phyloP scores from a whole-genome alignment of 2,888 invertebrate genomes.

The Hymenopus coronatus region DNA sequence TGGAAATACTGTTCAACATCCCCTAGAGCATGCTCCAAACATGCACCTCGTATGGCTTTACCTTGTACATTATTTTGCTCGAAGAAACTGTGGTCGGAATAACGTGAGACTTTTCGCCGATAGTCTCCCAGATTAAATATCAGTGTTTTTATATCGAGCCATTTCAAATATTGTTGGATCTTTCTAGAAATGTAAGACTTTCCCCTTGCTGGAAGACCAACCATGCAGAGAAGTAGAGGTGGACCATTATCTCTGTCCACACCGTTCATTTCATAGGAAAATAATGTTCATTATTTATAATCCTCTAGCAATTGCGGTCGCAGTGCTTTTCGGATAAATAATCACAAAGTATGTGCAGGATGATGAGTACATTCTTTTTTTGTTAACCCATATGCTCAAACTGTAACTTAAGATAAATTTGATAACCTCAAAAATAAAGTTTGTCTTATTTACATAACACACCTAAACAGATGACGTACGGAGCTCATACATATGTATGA shows the following conservation, averaged over 20 bases:
- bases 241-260: not conserved
- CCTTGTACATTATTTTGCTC: not conserved
- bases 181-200: conserved; percentile 99
- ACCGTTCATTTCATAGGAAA: too few species aligned
- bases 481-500: too few species aligned
- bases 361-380: too few species aligned
- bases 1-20: conserved; percentile 70
- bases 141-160: conserved; percentile 97
- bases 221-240: conserved; percentile 97
- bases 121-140: conserved; percentile 99
- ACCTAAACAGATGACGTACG: too few species aligned
- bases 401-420: too few species aligned
- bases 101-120: conserved; percentile 68
- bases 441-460: too few species aligned
- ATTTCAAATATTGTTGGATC: conserved; percentile 94
- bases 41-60: not conserved
- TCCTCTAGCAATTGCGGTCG: too few species aligned
- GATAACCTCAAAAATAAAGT: too few species aligned
- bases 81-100: not conserved
- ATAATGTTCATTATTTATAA: too few species aligned
- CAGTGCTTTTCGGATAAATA: too few species aligned
- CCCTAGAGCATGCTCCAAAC: not conserved
- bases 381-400: too few species aligned
- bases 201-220: conserved; percentile 95
- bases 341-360: too few species aligned